A percentile compares a stretch with the other conserved stretches of the same genome.
Evolutionary conservation across 1,140 invertebrate species (phyloP).

Genomic region (Diabrotica virgifera): DNA sequence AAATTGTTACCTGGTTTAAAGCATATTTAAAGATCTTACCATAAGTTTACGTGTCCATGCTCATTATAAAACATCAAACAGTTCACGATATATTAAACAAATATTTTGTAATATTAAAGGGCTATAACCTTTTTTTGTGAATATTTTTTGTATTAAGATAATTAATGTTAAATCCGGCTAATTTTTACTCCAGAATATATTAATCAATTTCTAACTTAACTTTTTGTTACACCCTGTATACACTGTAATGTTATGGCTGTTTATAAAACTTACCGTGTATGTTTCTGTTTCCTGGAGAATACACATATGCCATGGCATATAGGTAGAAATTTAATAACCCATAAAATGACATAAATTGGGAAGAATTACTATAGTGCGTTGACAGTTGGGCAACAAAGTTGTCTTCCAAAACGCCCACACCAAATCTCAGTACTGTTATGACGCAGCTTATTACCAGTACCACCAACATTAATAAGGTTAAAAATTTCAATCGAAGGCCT

Average conservation of each 20-base stretch:
- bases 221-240: neutral
- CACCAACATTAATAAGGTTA: constrained; percentile 81
- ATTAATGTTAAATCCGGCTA: neutral
- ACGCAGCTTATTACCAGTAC: constrained; percentile 75
- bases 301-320: constrained; percentile 92
- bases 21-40: no score
- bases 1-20: no score
- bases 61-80: no score
- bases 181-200: neutral
- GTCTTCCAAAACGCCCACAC: constrained; percentile 84
- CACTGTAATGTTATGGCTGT: no score
- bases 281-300: constrained; percentile 70
- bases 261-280: constrained; percentile 70
- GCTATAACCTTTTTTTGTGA: no score
- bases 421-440: constrained; percentile 80
- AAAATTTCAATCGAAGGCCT: constrained; percentile 90
- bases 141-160: no score
- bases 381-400: constrained; percentile 87
- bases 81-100: no score
- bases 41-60: no score
- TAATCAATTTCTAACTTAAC: neutral
- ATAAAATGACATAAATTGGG: constrained; percentile 93
- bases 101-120: no score
- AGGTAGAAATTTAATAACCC: constrained; percentile 94
- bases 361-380: constrained; percentile 85